These are phyloP conservation scores for Pristionchus fissidentatus DNA, from an alignment of 2,888 invertebrate genomes.

Conservation along the genomic window DNA sequence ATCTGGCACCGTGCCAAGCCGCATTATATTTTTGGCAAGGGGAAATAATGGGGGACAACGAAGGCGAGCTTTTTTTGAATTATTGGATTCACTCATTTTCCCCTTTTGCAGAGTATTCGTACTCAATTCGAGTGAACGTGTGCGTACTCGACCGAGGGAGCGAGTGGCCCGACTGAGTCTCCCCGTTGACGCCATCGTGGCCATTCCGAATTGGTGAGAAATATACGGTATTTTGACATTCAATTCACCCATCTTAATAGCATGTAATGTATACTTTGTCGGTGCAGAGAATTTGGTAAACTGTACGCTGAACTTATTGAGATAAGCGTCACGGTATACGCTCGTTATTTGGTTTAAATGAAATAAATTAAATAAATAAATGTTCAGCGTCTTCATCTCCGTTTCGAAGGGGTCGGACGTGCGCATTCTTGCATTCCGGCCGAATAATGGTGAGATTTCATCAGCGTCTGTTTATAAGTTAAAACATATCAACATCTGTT, in stretches of 20 bases:
- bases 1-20: not conserved
- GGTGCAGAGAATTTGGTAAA: too few relatives aligned
- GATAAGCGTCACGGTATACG: too few relatives aligned
- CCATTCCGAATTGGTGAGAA: constrained; percentile 48
- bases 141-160: constrained; percentile 64
- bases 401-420: constrained; percentile 3
- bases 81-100: not conserved
- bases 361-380: not conserved
- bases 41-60: not conserved
- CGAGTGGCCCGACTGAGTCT: constrained; percentile 58
- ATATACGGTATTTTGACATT: too few relatives aligned
- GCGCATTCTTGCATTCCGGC: constrained; percentile 41
- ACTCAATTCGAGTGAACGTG: constrained; percentile 66
- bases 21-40: not conserved
- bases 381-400: constrained; percentile 48
- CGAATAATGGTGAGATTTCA: constrained; percentile 30
- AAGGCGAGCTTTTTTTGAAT: not conserved
- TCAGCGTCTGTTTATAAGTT: not conserved
- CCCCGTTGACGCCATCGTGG: constrained; percentile 52
- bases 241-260: too few relatives aligned
- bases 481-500: not conserved
- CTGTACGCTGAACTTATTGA: too few relatives aligned
- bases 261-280: too few relatives aligned
- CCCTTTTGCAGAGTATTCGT: constrained; percentile 61
- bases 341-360: too few relatives aligned